Base-by-base conservation (phyloP, 2,797 vertebrate species). In the Phoebastria nigripes region DNA sequence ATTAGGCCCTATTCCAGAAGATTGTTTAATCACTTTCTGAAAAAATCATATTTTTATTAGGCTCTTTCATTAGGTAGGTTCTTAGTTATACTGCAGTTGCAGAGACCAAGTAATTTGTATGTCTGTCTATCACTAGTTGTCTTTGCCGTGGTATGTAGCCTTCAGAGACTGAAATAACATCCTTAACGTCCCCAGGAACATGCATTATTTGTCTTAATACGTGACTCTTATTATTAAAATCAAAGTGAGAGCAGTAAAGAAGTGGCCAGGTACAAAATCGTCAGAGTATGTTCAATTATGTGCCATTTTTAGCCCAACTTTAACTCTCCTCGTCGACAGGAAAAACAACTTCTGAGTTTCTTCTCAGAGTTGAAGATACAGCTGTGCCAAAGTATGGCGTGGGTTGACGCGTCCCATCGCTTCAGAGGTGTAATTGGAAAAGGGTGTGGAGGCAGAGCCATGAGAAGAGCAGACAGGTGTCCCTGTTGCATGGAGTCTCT, bases 281-380 rank as follows among this genome's bases (percentile, higher is more conserved):
- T 87, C 84, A 82, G 37, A 56, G 47, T 37, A n/a, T 85, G 73
- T 93, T 97, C 93, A 90, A 14, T 39, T 18, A 91, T 16, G 47
- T 15, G 73, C 66, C 90, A 71, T 90, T 96, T 97, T 89, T 88
- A 93, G 67, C 89, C 86, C 70, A 81, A 46, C 31, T 83, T 74
- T 39, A 59, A 26, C 73, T 92, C 82, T 91, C 37, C 61, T 95
- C 54, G 59, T 73, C 78, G 82, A 86, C 71, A 89, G 78, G 61
- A 90, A 31, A 82, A 90, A 59, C 61, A 33, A 25, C 9, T 82
- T 66, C 3, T 17, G 37, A 24, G 3, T 24, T n/a, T 70, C 56
- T 90, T 65, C 61, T 87, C 39, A 35, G 20, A 11, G 44, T 4
- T 42, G 71, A 61, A 19, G 1, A 19, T 5, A 12, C 2, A 1